A percentile compares a stretch with the other conserved stretches of the same genome.
Evolutionary conservation across 2,797 vertebrate species (phyloP).

Genomic region (Lithobates pipiens): DNA sequence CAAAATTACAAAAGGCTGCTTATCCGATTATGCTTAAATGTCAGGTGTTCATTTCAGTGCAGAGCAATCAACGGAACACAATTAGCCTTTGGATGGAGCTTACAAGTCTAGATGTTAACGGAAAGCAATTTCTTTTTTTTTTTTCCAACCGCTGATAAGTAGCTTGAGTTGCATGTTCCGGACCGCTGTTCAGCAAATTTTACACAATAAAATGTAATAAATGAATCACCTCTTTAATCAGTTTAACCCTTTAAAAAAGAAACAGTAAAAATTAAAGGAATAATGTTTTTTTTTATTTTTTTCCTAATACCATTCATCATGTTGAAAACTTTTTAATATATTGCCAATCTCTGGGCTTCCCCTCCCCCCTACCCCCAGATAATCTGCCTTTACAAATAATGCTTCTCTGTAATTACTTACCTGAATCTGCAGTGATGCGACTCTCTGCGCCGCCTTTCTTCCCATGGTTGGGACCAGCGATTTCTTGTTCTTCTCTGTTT

Average conservation of each 20-base stretch:
- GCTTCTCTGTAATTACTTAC: too few relatives aligned
- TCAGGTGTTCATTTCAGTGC: slow-evolving; percentile 45
- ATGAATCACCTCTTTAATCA: slow-evolving; percentile 25
- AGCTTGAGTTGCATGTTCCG: slow-evolving; percentile 26
- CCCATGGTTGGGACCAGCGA: too few relatives aligned
- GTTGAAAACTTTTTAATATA: too few relatives aligned
- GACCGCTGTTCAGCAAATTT: slow-evolving; percentile 37
- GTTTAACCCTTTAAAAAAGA: slow-evolving; percentile 6
- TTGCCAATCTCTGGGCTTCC: too few relatives aligned
- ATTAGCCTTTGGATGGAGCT: slow-evolving; percentile 57
- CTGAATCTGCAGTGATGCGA: too few relatives aligned
- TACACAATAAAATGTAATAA: slow-evolving; percentile 39
- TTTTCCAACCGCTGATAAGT: slow-evolving; percentile 42
- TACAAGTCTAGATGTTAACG: slow-evolving; percentile 36
- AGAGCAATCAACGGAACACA: slow-evolving; percentile 50
- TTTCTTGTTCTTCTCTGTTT: too few relatives aligned
- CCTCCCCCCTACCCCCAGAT: too few relatives aligned
- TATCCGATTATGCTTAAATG: slow-evolving; percentile 56
- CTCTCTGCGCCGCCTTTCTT: too few relatives aligned
- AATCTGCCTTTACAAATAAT: too few relatives aligned
- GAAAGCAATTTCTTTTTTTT: slow-evolving; percentile 47
- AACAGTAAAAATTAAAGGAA: too few relatives aligned
- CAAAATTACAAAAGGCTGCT: slow-evolving; percentile 26
- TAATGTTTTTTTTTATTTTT: background rate
- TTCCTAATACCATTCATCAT: background rate